Conservation (phyloP, 2,888 invertebrate genomes). For the Trichopria drosophilae region DNA sequence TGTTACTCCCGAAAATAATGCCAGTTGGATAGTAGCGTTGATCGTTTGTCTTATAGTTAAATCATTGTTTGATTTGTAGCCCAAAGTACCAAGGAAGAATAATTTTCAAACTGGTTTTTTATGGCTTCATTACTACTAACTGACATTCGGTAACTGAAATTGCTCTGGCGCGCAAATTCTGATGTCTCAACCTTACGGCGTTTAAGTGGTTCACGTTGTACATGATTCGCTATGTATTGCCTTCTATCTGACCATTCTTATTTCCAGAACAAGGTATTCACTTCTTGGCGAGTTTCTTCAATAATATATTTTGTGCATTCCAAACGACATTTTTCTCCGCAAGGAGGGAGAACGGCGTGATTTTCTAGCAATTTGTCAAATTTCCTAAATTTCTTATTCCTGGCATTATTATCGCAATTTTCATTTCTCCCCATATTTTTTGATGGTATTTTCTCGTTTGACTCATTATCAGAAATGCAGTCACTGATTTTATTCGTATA, state of each 20-base stretch:
- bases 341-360: too few relatives aligned
- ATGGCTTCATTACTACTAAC: neutral
- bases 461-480: too few relatives aligned
- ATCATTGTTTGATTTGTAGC: slow-evolving; percentile 2
- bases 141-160: slow-evolving; percentile 1
- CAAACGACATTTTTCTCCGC: too few relatives aligned
- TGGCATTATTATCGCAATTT: too few relatives aligned
- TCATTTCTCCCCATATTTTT: too few relatives aligned
- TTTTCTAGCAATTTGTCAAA: too few relatives aligned
- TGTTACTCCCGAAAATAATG: neutral
- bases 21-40: neutral
- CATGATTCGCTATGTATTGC: neutral
- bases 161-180: neutral
- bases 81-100: neutral
- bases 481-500: too few relatives aligned
- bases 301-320: too few relatives aligned
- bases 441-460: too few relatives aligned
- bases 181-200: neutral
- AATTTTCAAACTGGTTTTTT: neutral
- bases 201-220: neutral
- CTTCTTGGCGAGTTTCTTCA: too few relatives aligned
- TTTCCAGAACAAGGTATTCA: too few relatives aligned
- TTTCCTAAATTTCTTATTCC: too few relatives aligned
- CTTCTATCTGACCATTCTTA: neutral
- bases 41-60: neutral